Evolutionary conservation across 2,888 invertebrate species (phyloP), one percentile per base, ranked within the genome.

Genomic region (Chymomyza fuscimana): DNA sequence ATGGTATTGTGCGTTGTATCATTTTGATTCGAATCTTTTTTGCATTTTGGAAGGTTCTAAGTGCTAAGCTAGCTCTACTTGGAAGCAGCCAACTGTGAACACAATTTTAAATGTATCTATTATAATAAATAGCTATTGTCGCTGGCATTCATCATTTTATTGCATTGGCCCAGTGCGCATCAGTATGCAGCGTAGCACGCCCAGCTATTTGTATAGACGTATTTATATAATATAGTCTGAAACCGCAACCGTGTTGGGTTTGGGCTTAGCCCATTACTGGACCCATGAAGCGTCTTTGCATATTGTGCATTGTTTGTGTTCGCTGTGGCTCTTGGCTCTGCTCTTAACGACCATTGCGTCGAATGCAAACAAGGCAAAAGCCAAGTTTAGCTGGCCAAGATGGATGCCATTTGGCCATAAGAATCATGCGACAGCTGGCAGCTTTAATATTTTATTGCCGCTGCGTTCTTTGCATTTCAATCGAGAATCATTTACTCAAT

Each of bases 251-350:
- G 71, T 74, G 72, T 83, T 68, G 80, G 70, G 52, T 61, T 81
- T 83, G 87, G 78, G 82, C 87, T 86, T 70, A 78, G 85, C 83
- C 87, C 82, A 83, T 83, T 86, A 83, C 77, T 85, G 82, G 85
- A 79, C 87, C 86, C 72, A 82, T 7, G 32, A 54, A n/a, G 54
- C 22, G 54, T 54, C 54, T 54, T 16, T n/a, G 54, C 7, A 5
- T 54, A 62, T 46, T 62, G 19, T 54, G 54, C 54, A 54, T 54
- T 54, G 54, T 54, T 54, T 40, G 59, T 25, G 59, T 10, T 9
- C 40, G 40, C 12, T 46, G 12, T 46, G 46, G 56, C 51, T 65
- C 66, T 32, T 61, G 77, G 87, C 87, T 73, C 65, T 67, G 75
- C 73, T 87, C 85, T 86, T 83, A 83, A 83, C 82, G 82, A 86